Evolutionary conservation across 2,113 vertebrate genomes (phyloP).

Genomic region (Daboia siamensis): DNA sequence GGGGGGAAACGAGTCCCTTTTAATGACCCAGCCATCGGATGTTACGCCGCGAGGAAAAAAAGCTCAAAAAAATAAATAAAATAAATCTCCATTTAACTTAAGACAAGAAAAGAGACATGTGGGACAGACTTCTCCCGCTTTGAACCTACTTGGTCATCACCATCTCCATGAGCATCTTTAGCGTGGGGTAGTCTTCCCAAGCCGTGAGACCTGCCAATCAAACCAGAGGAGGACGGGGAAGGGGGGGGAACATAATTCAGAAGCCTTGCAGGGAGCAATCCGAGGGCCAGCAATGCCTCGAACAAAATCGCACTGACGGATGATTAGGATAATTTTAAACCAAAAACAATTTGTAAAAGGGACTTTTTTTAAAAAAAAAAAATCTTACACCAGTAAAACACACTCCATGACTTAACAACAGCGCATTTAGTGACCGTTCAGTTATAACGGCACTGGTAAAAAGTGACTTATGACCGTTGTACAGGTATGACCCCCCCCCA

Average conservation of each 20-base stretch:
- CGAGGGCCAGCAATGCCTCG: accelerated
- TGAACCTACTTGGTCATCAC: conserved; percentile 95
- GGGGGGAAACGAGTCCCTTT: neutral
- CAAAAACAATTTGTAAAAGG: neutral
- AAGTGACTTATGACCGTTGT: too few species aligned
- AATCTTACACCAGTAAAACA: neutral
- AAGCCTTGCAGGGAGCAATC: neutral
- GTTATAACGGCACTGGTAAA: too few species aligned
- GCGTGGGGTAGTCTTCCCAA: conserved; percentile 94
- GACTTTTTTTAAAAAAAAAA: neutral
- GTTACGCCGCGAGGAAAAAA: neutral
- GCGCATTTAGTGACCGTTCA: too few species aligned
- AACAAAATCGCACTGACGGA: neutral
- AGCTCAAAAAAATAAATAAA: too few species aligned
- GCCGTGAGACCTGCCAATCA: conserved; percentile 82
- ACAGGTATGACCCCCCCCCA: too few species aligned
- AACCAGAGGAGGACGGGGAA: neutral
- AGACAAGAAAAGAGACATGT: accelerated
- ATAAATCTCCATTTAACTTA: too few species aligned
- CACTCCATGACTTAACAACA: neutral
- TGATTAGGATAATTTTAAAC: neutral
- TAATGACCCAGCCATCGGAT: accelerated
- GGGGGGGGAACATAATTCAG: too few species aligned
- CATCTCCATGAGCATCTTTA: conserved; percentile 99
- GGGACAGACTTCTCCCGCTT: neutral